Base-by-base conservation (phyloP, 92 coral and sea anemone species). In the Bergia puertoricense region DNA sequence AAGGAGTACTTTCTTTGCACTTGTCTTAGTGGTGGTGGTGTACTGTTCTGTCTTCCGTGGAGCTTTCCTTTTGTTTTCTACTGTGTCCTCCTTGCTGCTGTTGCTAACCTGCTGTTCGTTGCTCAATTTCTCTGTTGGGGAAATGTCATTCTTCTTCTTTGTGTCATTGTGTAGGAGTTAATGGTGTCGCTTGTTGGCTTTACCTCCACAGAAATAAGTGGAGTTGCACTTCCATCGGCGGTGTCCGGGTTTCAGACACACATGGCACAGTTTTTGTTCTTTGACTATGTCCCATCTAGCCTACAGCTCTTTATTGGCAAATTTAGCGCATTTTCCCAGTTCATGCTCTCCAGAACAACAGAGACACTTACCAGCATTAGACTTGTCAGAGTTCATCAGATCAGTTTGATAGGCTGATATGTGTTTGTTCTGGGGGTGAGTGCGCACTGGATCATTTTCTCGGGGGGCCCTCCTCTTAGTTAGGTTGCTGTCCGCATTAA, bases 41-140 rank as follows among this genome's bases (percentile, higher is more conserved):
- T 88, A 88, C 76, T 90, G 91, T 39, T 85, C 89, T 20, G 93
- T 85, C 80, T 74, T 85, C 85, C 83, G 85, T 36, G 45, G 74
- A 50, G 42, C 42, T 11, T 23, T 59, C 65, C 22, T 23, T 67
- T 82, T 36, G 39, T 71, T 71, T 71, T 71, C 76, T 36, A 20
- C 16, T 0, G 76, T 71, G 42, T 71, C 76, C 23, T 65, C 23
- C 5, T 37, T 71, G 76, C 76, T n/a, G 74, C 4, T 68, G 74
- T 86, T 76, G 39, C 82, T 78, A 51, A n/a, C 51, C 38, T 78
- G 45, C 7, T 74, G 82, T 30, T 78, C 82, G 8, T 66, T 45
- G 36, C 54, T 62, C 76, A 51, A 56, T 42, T 66, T 57, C 46
- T 9, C 51, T 38, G 37, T 73, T 6, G 22, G 76, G 41, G 46